phyloP scores from a whole-genome alignment of 2,797 vertebrate species.

The Myioborus melanocephalus region DNA sequence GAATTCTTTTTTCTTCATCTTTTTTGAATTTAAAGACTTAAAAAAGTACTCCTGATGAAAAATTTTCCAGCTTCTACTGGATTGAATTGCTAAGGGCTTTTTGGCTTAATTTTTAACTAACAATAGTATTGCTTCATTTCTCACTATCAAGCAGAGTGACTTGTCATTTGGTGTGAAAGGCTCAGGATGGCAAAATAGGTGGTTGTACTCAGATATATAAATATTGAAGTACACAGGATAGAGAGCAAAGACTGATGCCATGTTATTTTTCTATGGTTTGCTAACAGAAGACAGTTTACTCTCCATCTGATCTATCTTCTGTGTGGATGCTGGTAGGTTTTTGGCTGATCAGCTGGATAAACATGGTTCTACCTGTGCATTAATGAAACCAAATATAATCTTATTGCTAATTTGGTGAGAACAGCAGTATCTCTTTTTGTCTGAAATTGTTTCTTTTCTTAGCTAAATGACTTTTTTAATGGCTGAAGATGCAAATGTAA shows the following conservation, averaged over 20 bases:
- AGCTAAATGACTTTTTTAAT: neutral
- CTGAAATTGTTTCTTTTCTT: neutral
- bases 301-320: neutral
- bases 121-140: neutral
- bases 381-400: neutral
- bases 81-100: neutral
- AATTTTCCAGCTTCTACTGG: neutral
- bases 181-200: neutral
- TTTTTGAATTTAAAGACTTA: neutral
- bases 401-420: neutral
- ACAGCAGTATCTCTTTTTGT: neutral
- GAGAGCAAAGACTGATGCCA: neutral
- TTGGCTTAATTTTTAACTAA: neutral
- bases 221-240: neutral
- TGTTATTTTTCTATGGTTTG: neutral
- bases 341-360: neutral
- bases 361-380: neutral
- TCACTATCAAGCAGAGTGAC: neutral
- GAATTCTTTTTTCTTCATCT: neutral
- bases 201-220: neutral
- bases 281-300: neutral
- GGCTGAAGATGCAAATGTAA: neutral
- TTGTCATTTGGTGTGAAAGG: neutral
- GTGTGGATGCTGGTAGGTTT: neutral
- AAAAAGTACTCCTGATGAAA: neutral